Conservation (phyloP, 2,113 vertebrate species). For the Xenopus borealis region DNA sequence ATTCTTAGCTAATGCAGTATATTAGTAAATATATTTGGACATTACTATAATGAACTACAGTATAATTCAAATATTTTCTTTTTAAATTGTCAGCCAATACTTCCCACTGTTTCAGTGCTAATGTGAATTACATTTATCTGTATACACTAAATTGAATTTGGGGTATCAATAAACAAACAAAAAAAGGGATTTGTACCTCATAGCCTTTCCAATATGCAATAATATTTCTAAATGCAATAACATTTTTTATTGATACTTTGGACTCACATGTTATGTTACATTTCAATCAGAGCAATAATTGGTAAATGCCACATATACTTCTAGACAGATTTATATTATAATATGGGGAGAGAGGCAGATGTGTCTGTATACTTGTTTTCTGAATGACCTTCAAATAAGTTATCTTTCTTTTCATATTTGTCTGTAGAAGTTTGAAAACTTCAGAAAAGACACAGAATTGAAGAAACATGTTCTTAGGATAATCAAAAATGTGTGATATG, state of each 20-base stretch:
- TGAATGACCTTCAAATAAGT: conserved; percentile 28
- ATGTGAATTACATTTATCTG: too few relatives aligned
- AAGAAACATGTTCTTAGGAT: conserved; percentile 20
- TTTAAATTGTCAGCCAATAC: too few relatives aligned
- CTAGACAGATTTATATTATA: too few relatives aligned
- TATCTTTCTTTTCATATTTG: conserved; percentile 34
- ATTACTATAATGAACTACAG: too few relatives aligned
- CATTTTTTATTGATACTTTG: background rate
- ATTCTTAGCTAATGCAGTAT: too few relatives aligned
- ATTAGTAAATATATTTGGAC: too few relatives aligned
- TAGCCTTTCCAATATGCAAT: conserved; percentile 47
- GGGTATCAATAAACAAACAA: background rate
- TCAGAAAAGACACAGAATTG: too few relatives aligned
- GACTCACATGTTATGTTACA: background rate
- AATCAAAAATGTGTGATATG: background rate
- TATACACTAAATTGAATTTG: background rate
- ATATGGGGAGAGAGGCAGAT: background rate
- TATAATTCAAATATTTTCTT: too few relatives aligned
- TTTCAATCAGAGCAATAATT: background rate
- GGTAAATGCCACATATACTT: background rate
- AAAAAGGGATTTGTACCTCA: conserved; percentile 37
- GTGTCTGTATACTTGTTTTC: conserved; percentile 18
- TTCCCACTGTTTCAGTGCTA: too few relatives aligned
- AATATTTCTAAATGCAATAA: too few relatives aligned
- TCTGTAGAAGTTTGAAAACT: conserved; percentile 4